Evolutionary conservation across 1,140 invertebrate species (phyloP), one percentile per base, ranked within the genome.

Genomic region (Drosophila ogumai): DNA sequence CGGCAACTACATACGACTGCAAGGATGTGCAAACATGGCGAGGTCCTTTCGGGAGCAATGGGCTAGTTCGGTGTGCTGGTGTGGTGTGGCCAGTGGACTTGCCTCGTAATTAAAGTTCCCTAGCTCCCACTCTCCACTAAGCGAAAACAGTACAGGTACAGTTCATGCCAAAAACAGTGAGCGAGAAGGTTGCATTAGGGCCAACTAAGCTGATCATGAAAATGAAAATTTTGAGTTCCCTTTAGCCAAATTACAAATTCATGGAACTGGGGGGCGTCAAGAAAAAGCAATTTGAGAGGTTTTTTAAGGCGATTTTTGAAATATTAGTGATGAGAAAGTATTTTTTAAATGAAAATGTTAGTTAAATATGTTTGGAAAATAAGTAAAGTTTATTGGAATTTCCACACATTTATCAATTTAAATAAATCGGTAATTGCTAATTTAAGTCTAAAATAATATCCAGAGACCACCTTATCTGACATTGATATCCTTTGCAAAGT

Each of bases 21-120:
- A 73, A 67, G 57, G 65, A 75, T 75, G 59, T 64, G 55, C 67
- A 67, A 82, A 81, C 79, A 81, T 73, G 73, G 32, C 40, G 64
- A 44, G 54, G 54, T 40, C 36, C 56, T 38, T 54, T 43, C 54
- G 46, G n/a, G 44, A 56, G 60, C 41, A 13, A n/a, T 40, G 64
- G 10, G 15, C n/a, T 32, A 17, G 60, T 65, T 50, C 9, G 28
- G 15, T 50, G n/a, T 31, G 47, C 13, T 50, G 28, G 28, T 32
- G 28, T 17, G 47, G 28, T 50, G 47, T n/a, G 52, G 68, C n/a
- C 52, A 49, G 36, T 72, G 44, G 54, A 49, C 52, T 38, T 50
- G 49, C 25, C 68, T 41, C 31, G 66, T 72, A 72, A 72, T 72
- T 72, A 72, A 72, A 72, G 66, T 41, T 58, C 50, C 43, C 52